Percentiles rank a stretch among this genome's conserved stretches.
Conservation (phyloP, 1,140 invertebrate genomes). For the Mercenaria mercenaria region DNA sequence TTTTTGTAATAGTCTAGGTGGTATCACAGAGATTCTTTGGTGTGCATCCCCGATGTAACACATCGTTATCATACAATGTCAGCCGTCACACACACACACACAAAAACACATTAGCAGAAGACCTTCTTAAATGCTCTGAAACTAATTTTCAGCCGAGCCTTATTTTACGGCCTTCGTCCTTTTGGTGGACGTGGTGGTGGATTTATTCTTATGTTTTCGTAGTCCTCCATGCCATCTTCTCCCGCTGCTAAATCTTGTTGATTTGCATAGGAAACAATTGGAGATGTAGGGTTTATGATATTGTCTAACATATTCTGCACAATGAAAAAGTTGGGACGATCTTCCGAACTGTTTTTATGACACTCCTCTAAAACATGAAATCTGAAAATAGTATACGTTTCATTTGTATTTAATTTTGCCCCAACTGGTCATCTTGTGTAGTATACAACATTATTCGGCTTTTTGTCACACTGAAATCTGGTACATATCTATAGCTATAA, state of each 20-base stretch:
- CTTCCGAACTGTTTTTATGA: background rate
- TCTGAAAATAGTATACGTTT: background rate
- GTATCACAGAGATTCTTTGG: too few species aligned
- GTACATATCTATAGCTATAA: background rate
- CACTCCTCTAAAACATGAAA: conserved; percentile 17
- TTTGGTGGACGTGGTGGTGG: background rate
- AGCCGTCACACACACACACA: too few species aligned
- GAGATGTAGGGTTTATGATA: background rate
- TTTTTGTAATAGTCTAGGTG: too few species aligned
- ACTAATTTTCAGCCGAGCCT: too few species aligned
- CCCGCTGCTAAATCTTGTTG: background rate
- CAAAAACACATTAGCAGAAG: too few species aligned
- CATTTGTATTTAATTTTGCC: background rate
- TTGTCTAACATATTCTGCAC: background rate
- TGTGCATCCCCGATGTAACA: too few species aligned
- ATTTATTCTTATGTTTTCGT: background rate
- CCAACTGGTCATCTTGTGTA: too few species aligned
- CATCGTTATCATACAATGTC: too few species aligned
- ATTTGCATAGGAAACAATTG: background rate
- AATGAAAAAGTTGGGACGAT: conserved; percentile 32
- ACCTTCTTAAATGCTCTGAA: too few species aligned
- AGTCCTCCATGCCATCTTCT: background rate
- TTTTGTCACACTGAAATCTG: background rate
- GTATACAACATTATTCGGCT: background rate
- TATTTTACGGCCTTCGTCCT: background rate